Evolutionary conservation across 2,113 vertebrate genomes (phyloP).

Genomic region (Sterrhoptilus dennistouni): DNA sequence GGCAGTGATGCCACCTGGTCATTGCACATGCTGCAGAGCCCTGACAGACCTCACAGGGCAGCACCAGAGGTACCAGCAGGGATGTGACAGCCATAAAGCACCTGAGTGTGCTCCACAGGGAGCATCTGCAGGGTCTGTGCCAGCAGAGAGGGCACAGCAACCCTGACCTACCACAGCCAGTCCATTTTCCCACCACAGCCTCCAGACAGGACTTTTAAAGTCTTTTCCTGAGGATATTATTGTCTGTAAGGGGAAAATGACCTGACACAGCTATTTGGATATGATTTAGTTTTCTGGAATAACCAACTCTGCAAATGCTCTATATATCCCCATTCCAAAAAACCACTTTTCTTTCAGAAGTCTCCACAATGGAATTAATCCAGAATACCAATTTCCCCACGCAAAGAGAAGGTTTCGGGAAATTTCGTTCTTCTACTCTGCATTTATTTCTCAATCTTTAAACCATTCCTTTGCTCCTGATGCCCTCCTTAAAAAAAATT

Average conservation of each 20-base stretch:
- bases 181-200: background rate
- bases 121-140: background rate
- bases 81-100: rapidly evolving
- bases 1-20: background rate
- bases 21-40: background rate
- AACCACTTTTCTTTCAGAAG: constrained; percentile 17
- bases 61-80: background rate
- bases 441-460: constrained; percentile 2
- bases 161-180: background rate
- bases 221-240: background rate
- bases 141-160: background rate
- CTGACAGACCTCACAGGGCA: rapidly evolving
- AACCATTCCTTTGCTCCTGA: background rate
- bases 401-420: background rate
- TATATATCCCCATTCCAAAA: constrained; percentile 21
- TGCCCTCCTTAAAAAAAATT: background rate
- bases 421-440: background rate
- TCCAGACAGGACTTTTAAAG: background rate
- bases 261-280: constrained; percentile 2
- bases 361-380: constrained; percentile 40
- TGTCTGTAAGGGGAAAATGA: background rate
- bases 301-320: constrained; percentile 9
- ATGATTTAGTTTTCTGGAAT: constrained; percentile 49
- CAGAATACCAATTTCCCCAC: constrained; percentile 42
- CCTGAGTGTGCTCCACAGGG: background rate